Evolutionary conservation across 2,888 invertebrate species (phyloP), one percentile per base, ranked within the genome.

Genomic region (Clepsis dumicolana): DNA sequence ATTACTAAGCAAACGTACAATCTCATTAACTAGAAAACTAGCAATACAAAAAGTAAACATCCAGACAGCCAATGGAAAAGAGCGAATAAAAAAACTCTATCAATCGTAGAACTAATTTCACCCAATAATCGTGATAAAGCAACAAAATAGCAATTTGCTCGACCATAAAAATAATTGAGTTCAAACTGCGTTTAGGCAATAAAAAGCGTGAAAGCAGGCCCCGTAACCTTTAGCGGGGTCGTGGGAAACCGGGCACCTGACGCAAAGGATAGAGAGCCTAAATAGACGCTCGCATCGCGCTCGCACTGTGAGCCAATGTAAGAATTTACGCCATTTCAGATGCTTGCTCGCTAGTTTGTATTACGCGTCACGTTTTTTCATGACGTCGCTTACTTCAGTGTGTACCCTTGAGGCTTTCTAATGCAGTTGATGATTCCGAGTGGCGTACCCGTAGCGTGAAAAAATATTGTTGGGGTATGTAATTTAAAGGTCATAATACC

Each of bases 111-210:
- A 88, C 90, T 89, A 91, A 91, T 91, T 91, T 87, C 81, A 85
- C 86, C 88, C 88, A 87, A 91, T 92, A 91, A 92, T 92, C 89
- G 82, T 91, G 92, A 92, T 91, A 90, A 86, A 86, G 92, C 93
- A 93, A 91, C 92, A 91, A 93, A 91, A 92, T 91, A 92, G 93
- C 91, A 92, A 93, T 93, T 93, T 91, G 82, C 86, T 80, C 88
- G 81, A 87, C 90, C 92, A 90, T 93, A 93, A 93, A 93, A 92
- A 92, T 93, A 93, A 93, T 93, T 93, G 92, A 92, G 93, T 93
- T 91, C 90, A 92, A 93, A 93, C 91, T 90, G 90, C 89, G 91
- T 91, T 89, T 84, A 83, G 87, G 93, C 92, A 90, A 91, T 92
- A 93, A 93, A 93, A 93, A 92, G 90, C 89, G 88, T 92, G 89